These are phyloP conservation scores for Heliconius aoede DNA, from an alignment of 2,888 invertebrate species.

Conservation along the genomic window DNA sequence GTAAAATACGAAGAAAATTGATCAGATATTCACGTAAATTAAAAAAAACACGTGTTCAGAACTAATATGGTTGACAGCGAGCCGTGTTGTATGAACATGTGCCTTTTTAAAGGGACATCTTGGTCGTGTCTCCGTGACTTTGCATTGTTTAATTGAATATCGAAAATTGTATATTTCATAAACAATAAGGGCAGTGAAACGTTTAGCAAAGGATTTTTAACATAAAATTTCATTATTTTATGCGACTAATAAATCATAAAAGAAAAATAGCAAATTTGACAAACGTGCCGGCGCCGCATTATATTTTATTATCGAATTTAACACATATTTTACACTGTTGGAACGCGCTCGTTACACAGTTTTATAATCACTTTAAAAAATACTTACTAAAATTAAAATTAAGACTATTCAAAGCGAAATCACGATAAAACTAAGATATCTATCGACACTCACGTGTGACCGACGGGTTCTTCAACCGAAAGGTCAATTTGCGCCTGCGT, in stretches of 20 bases:
- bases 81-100: slow-evolving; percentile 75
- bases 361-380: slow-evolving; percentile 74
- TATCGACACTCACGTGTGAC: slow-evolving; percentile 94
- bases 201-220: slow-evolving; percentile 48
- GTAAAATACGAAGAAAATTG: slow-evolving; percentile 42
- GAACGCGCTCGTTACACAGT: slow-evolving; percentile 67
- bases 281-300: slow-evolving; percentile 81
- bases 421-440: slow-evolving; percentile 82
- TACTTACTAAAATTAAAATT: slow-evolving; percentile 80
- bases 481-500: slow-evolving; percentile 89
- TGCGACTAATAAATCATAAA: slow-evolving; percentile 61
- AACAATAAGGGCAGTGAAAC: slow-evolving; percentile 57
- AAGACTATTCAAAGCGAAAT: slow-evolving; percentile 73
- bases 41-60: slow-evolving; percentile 53
- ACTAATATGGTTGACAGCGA: slow-evolving; percentile 54
- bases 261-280: slow-evolving; percentile 75
- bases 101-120: slow-evolving; percentile 74
- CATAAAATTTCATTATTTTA: slow-evolving; percentile 62
- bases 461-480: slow-evolving; percentile 95
- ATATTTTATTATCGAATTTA: slow-evolving; percentile 67
- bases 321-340: slow-evolving; percentile 75
- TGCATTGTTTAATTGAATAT: slow-evolving; percentile 62
- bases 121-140: slow-evolving; percentile 64
- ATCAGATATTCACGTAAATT: slow-evolving; percentile 53
- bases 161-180: slow-evolving; percentile 53